Conservation (phyloP, 2,797 vertebrate species). For the Buceros bicornis region DNA sequence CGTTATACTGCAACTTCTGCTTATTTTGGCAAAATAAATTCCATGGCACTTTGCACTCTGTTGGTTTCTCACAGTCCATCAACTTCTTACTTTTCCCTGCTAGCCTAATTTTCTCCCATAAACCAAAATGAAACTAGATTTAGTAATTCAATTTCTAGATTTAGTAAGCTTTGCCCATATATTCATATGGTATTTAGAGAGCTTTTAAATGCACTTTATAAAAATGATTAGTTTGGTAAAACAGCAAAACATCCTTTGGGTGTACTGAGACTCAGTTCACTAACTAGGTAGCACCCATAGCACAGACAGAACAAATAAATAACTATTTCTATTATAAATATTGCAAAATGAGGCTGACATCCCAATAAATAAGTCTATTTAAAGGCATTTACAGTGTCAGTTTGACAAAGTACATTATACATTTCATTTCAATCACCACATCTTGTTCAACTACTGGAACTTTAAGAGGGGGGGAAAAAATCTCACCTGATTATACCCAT, state of each 20-base stretch:
- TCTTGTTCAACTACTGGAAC: constrained; percentile 25
- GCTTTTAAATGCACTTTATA: background rate
- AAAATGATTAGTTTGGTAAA: background rate
- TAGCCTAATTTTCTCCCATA: background rate
- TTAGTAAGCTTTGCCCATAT: background rate
- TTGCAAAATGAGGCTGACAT: constrained; percentile 51
- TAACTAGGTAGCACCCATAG: constrained; percentile 31
- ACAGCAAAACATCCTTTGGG: background rate
- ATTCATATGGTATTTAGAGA: background rate
- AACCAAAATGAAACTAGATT: background rate
- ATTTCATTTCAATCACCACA: constrained; percentile 50
- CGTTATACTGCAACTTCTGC: background rate
- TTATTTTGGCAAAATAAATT: background rate
- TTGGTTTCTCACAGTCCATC: background rate
- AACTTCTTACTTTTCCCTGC: background rate
- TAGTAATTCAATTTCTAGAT: background rate
- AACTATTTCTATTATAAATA: constrained; percentile 61
- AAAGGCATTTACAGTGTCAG: constrained; percentile 65
- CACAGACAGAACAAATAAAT: background rate
- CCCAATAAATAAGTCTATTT: constrained; percentile 66
- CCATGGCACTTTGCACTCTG: background rate
- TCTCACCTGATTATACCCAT: background rate
- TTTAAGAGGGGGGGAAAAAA: constrained; percentile 1
- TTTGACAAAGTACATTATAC: constrained; percentile 44
- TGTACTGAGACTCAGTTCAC: constrained; percentile 3